Evolutionary conservation across 2,888 invertebrate genomes (phyloP).

Genomic region (Germaria angustata): DNA sequence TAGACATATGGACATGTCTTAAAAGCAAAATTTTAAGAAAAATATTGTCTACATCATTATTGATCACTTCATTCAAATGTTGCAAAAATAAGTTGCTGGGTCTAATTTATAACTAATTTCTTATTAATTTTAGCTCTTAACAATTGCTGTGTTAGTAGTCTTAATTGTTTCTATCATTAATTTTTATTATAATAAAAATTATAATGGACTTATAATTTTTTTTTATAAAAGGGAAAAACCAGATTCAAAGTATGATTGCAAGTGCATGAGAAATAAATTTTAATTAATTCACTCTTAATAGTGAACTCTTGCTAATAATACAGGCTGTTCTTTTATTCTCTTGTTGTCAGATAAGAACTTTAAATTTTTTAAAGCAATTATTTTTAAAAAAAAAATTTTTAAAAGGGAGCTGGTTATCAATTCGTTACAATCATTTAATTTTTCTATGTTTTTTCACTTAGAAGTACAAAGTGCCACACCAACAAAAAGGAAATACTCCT

Average conservation of each 20-base stretch:
- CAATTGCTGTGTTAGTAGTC: too few species aligned
- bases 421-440: too few species aligned
- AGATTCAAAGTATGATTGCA: background rate
- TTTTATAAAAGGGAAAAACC: background rate
- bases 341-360: too few species aligned
- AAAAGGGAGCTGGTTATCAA: too few species aligned
- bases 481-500: too few species aligned
- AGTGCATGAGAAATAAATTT: background rate
- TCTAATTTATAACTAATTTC: slow-evolving; percentile 7
- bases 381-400: too few species aligned
- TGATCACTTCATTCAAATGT: slow-evolving; percentile 41
- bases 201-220: background rate
- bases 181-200: slow-evolving; percentile 2
- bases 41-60: background rate
- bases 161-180: too few species aligned
- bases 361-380: too few species aligned
- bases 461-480: too few species aligned
- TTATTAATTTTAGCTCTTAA: background rate
- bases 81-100: background rate
- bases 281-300: background rate
- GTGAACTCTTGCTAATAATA: too few species aligned
- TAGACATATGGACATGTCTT: slow-evolving; percentile 14
- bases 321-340: background rate
- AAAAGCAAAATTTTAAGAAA: background rate
- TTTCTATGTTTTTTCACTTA: too few species aligned